Conservation (phyloP, 2,797 vertebrate species). For the Chelonia mydas region DNA sequence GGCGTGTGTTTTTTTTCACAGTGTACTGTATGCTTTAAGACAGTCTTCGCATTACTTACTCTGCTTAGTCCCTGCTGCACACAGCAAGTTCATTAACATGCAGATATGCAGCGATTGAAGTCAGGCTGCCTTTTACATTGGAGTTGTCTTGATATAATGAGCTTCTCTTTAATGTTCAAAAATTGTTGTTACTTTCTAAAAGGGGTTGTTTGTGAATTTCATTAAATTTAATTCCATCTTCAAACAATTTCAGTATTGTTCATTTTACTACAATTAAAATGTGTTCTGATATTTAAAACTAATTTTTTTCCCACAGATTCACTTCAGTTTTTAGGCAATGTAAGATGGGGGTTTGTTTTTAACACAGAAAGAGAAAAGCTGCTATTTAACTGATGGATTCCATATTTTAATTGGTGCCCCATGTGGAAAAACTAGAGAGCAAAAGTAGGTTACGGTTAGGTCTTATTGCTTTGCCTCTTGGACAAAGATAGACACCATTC, state of each 20-base stretch:
- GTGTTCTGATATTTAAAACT: constrained; percentile 77
- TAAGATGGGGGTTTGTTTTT: constrained; percentile 65
- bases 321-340: constrained; percentile 71
- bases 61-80: constrained; percentile 76
- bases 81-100: constrained; percentile 86
- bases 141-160: constrained; percentile 87
- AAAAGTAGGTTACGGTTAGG: constrained; percentile 68
- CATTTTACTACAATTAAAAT: constrained; percentile 83
- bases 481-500: constrained; percentile 7
- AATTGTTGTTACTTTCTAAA: constrained; percentile 87
- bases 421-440: constrained; percentile 68
- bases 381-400: constrained; percentile 73
- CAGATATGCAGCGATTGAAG: constrained; percentile 86
- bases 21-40: constrained; percentile 76
- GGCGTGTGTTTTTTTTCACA: constrained; percentile 54
- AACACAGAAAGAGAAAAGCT: constrained; percentile 73
- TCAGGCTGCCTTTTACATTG: constrained; percentile 82
- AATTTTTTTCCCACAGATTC: constrained; percentile 63
- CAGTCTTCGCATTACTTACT: constrained; percentile 74
- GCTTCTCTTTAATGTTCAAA: constrained; percentile 86
- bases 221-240: constrained; percentile 86
- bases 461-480: constrained; percentile 35
- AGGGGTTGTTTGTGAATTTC: constrained; percentile 85
- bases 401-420: constrained; percentile 73
- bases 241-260: constrained; percentile 85